Evolutionary conservation across 35 echinoderm and acorn worm genomes (phyloP).

Genomic region (Patiria miniata): DNA sequence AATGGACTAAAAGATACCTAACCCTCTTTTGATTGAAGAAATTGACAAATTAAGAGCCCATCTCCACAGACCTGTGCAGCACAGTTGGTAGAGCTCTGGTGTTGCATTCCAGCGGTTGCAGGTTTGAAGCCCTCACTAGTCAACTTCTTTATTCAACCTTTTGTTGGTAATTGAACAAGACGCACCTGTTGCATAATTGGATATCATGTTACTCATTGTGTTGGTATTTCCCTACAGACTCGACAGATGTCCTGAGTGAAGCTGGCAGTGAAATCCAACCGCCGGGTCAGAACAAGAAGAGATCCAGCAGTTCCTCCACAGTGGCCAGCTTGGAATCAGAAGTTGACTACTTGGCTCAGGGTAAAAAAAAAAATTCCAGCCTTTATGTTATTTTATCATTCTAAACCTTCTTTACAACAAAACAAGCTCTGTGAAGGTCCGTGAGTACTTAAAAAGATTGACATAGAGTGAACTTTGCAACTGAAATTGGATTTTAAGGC

Average conservation of each 20-base stretch:
- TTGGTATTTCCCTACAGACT: constrained; percentile 59
- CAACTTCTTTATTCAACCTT: too few relatives aligned
- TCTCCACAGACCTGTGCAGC: background rate
- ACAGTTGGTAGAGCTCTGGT: too few relatives aligned
- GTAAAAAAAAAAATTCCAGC: too few relatives aligned
- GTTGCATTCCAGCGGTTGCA: too few relatives aligned
- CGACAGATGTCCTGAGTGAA: constrained; percentile 71
- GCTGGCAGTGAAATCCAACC: constrained; percentile 43
- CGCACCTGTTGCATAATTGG: background rate
- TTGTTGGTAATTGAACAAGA: background rate
- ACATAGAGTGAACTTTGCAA: too few relatives aligned
- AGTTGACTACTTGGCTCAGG: background rate
- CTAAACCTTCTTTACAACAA: background rate
- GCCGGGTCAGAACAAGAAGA: constrained; percentile 47
- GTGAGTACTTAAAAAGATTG: background rate
- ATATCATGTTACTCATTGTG: background rate
- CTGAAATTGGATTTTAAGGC: too few relatives aligned
- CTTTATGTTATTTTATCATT: too few relatives aligned
- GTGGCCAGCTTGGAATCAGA: constrained; percentile 60
- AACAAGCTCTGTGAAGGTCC: background rate
- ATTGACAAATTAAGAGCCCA: too few relatives aligned
- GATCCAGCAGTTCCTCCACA: constrained; percentile 67
- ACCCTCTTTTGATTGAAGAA: too few relatives aligned
- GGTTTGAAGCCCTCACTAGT: too few relatives aligned
- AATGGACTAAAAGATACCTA: too few relatives aligned